phyloP scores from a whole-genome alignment of 1,140 invertebrate genomes.

The Papilio xuthus region DNA sequence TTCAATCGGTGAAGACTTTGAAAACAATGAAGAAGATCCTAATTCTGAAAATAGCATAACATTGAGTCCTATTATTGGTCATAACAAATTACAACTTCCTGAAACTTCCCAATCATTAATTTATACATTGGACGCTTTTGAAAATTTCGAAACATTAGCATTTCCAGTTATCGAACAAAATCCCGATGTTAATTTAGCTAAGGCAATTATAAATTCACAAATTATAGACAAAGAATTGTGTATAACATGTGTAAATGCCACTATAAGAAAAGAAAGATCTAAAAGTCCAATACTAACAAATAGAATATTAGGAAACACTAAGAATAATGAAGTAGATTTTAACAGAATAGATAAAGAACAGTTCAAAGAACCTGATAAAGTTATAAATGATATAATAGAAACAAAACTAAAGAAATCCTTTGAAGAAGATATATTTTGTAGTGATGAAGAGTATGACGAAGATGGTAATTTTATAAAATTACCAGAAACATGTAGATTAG shows the following conservation, averaged over 20 bases:
- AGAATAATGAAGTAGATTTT: not conserved
- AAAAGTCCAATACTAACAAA: constrained; percentile 24
- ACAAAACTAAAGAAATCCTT: constrained; percentile 32
- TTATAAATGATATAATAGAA: constrained; percentile 13
- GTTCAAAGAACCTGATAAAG: constrained; percentile 27
- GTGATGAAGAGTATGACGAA: constrained; percentile 68
- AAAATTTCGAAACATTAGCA: constrained; percentile 68
- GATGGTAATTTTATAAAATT: constrained; percentile 51
- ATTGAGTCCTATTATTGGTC: constrained; percentile 45
- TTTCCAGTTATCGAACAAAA: constrained; percentile 57
- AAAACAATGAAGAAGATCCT: constrained; percentile 24
- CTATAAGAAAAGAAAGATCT: constrained; percentile 6
- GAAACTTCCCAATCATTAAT: constrained; percentile 52
- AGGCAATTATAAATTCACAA: constrained; percentile 66
- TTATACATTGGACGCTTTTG: constrained; percentile 64
- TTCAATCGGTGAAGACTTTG: constrained; percentile 15
- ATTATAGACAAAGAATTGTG: constrained; percentile 57
- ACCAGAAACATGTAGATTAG: constrained; percentile 67
- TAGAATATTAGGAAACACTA: not conserved
- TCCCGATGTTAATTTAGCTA: constrained; percentile 52
- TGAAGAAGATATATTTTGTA: constrained; percentile 70
- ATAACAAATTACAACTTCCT: constrained; percentile 45
- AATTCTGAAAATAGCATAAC: constrained; percentile 35
- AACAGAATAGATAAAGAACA: constrained; percentile 6
- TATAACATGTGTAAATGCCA: constrained; percentile 40